These are phyloP conservation scores for Ibidorhyncha struthersii DNA, from an alignment of 2,113 vertebrate species.

Conservation along the genomic window DNA sequence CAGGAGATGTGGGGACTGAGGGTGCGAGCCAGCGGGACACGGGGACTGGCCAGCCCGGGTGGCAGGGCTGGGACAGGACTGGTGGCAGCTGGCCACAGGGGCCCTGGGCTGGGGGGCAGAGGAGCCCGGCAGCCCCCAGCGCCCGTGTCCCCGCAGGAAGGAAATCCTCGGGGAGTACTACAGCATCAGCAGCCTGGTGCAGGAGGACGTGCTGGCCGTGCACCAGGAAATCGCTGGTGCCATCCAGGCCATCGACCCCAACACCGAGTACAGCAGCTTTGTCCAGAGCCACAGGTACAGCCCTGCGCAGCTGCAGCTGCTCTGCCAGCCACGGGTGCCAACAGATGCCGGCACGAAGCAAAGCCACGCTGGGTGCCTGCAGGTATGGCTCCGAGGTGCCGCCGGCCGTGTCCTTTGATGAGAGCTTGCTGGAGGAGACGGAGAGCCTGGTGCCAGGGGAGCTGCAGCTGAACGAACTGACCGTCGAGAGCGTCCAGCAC, in stretches of 20 bases:
- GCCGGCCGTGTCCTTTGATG: slow-evolving; percentile 82
- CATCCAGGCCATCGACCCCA: neutral
- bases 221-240: neutral
- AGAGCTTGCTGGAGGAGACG: slow-evolving; percentile 83
- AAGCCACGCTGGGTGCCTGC: neutral
- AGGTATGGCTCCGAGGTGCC: slow-evolving; percentile 82
- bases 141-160: neutral
- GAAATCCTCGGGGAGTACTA: neutral
- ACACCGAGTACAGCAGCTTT: neutral
- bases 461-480: slow-evolving; percentile 91
- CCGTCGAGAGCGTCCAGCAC: slow-evolving; percentile 89
- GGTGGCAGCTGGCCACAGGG: neutral
- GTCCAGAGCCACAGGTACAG: neutral
- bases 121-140: neutral
- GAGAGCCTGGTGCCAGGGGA: slow-evolving; percentile 80
- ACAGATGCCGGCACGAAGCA: neutral
- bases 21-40: neutral
- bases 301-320: neutral
- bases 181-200: neutral
- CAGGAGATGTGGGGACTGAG: neutral
- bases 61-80: neutral
- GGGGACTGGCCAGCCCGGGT: neutral
- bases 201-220: neutral
- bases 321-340: neutral
- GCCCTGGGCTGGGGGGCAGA: neutral